Evolutionary conservation across 2,113 vertebrate genomes (phyloP), one percentile per base, ranked within the genome.

Genomic region (Aptenodytes patagonicus): DNA sequence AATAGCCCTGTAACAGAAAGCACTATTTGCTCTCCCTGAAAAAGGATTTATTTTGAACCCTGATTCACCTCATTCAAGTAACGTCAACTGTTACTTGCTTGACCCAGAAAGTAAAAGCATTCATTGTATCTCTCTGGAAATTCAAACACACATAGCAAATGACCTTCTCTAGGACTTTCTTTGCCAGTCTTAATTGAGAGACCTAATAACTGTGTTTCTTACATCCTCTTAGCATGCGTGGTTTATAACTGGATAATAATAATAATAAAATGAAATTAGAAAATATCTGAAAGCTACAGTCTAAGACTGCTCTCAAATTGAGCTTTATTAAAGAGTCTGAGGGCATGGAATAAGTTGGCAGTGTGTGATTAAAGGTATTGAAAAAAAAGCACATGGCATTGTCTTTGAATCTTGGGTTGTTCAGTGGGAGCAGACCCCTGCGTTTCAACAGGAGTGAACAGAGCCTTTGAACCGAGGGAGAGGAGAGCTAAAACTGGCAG

Each of bases 121-220:
- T 76, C 52, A 44, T 79, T 86, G 16, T 4, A 66, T 79, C 21
- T 52, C 54, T 40, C 26, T 95, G 81, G 61, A 95, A 95, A 93
- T 76, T 25, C 22, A 76, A 51, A 57, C 77, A 70, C 20, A 80
- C 31, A 36, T n/a, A 86, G 54, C 62, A 94, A 76, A 92, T 61
- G 4, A n/a, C 15, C 51, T 94, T 83, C 83, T 75, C 49, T 89
- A 55, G 83, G 83, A 55, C 91, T 90, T 95, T 60, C 38, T 62
- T 94, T 94, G 72, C 49, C 71, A 94, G 52, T 58, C 78, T 87
- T 73, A n/a, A 38, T 18, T 90, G 83, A 90, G 75, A 82, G 52
- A 83, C 75, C 54, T 66, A 49, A n/a, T 77, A 85, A 73, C 26
- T 57, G n/a, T 70, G 44, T 42, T 77, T 65, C 86, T 90, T 51